Conservation (phyloP, 2,797 vertebrate species). For the Pangasius krempfi region DNA sequence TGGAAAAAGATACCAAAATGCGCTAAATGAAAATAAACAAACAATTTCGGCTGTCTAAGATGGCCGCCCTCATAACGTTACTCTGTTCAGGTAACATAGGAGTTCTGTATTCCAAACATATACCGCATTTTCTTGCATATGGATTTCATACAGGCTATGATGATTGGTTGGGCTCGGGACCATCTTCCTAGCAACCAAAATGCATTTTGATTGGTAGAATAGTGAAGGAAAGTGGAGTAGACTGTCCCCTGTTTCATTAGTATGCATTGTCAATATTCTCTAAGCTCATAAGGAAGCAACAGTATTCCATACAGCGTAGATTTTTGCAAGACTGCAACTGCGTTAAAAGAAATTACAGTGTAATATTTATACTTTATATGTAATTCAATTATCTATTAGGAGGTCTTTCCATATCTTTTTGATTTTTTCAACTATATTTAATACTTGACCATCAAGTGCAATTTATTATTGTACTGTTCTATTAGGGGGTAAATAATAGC, state of each 20-base stretch:
- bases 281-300: background rate
- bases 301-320: background rate
- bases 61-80: background rate
- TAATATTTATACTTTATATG: background rate
- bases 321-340: background rate
- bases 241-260: background rate
- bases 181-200: background rate
- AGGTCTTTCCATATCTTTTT: background rate
- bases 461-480: background rate
- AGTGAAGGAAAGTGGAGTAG: background rate
- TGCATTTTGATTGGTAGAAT: background rate
- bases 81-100: background rate
- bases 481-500: background rate
- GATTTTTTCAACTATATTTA: background rate
- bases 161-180: background rate
- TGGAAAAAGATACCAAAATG: background rate
- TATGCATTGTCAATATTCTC: background rate
- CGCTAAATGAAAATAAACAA: background rate
- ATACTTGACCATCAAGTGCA: background rate
- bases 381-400: background rate
- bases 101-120: background rate
- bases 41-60: background rate
- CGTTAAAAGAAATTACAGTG: background rate
- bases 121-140: background rate
- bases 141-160: background rate